phyloP scores from a whole-genome alignment of 2,888 invertebrate genomes.

The Drosophila stalkeri region DNA sequence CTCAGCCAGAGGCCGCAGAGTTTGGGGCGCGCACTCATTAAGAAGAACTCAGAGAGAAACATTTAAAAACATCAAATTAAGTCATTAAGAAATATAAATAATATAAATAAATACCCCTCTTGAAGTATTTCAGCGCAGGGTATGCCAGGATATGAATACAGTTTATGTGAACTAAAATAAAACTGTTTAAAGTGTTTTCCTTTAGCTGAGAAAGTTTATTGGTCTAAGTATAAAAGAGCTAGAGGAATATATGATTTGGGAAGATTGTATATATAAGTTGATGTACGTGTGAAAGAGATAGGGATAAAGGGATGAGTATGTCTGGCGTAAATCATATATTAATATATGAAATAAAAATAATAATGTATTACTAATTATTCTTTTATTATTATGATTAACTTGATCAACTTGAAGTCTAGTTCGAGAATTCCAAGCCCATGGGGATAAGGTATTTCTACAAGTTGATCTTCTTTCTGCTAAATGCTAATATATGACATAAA shows the following conservation, averaged over 20 bases:
- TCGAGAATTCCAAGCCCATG: no score
- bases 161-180: background rate
- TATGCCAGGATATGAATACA: background rate
- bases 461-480: no score
- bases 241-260: no score
- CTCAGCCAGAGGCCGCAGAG: slow-evolving; percentile 3
- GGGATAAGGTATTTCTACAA: no score
- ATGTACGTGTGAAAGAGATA: background rate
- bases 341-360: background rate
- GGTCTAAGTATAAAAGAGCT: background rate
- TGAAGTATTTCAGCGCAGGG: background rate
- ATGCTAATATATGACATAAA: no score
- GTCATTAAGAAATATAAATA: slow-evolving; percentile 18
- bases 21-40: slow-evolving; percentile 15
- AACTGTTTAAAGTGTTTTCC: background rate
- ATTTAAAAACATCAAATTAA: slow-evolving; percentile 27
- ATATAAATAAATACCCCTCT: background rate
- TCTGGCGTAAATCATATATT: background rate
- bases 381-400: no score
- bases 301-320: background rate
- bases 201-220: background rate
- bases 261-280: background rate
- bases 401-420: no score
- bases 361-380: no score
- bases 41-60: slow-evolving; percentile 25